These are phyloP conservation scores for Tenualosa ilisha DNA, from an alignment of 2,797 vertebrate species.

Conservation along the genomic window DNA sequence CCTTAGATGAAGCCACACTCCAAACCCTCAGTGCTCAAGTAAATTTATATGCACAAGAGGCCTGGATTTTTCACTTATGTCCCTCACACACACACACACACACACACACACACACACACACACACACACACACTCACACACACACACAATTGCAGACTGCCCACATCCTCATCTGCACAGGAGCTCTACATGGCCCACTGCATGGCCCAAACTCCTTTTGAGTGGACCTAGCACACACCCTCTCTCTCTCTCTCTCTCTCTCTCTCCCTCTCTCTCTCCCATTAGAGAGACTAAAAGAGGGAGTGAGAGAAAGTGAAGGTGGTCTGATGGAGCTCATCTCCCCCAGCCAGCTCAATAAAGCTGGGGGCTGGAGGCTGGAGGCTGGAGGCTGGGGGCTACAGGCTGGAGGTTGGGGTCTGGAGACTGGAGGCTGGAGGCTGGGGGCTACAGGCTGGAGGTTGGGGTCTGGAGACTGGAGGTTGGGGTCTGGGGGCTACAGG, in stretches of 20 bases:
- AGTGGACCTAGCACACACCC: background rate
- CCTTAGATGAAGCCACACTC: background rate
- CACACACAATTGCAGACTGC: too few species aligned
- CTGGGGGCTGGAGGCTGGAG: too few species aligned
- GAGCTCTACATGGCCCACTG: too few species aligned
- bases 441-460: too few species aligned
- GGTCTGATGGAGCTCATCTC: background rate
- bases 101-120: background rate
- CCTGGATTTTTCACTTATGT: background rate
- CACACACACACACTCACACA: background rate
- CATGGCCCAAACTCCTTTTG: background rate
- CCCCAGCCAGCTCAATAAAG: background rate
- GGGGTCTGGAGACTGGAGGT: rapidly evolving
- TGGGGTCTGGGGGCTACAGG: too few species aligned
- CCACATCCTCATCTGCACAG: too few species aligned
- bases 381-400: too few species aligned
- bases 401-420: too few species aligned
- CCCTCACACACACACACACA: background rate
- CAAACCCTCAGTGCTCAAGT: too few species aligned
- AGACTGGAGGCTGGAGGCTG: too few species aligned
- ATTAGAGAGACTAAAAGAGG: too few species aligned
- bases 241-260: background rate
- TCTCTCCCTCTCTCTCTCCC: too few species aligned
- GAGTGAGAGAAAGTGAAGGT: background rate
- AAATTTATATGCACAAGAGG: background rate